phyloP scores from a whole-genome alignment of 2,113 vertebrate genomes.

The Myotis lucifugus region DNA sequence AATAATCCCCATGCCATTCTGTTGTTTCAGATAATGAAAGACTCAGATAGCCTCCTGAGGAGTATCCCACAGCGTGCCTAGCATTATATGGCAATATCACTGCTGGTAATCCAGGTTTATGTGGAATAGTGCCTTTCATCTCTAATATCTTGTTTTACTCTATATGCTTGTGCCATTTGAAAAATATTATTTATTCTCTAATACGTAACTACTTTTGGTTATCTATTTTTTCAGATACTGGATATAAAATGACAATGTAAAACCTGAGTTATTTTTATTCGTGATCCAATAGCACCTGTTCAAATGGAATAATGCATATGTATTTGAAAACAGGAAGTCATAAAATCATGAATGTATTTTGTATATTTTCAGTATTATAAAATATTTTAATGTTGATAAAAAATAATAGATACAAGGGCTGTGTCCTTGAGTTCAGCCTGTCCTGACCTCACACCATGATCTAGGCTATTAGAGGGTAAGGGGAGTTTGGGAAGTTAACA shows the following conservation, averaged over 20 bases:
- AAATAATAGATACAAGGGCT: background rate
- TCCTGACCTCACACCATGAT: background rate
- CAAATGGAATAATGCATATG: background rate
- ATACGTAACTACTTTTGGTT: background rate
- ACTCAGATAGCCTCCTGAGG: background rate
- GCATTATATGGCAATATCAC: background rate
- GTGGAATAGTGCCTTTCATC: background rate
- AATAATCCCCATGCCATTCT: background rate
- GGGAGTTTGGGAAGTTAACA: background rate
- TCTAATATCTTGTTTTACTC: background rate
- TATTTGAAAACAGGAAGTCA: background rate
- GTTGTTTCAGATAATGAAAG: slow-evolving; percentile 12
- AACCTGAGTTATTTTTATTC: background rate
- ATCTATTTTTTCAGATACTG: background rate
- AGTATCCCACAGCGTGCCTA: background rate
- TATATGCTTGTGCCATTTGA: background rate
- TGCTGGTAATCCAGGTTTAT: background rate
- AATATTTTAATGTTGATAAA: slow-evolving; percentile 3
- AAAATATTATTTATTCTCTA: background rate
- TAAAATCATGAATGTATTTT: background rate
- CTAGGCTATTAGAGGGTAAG: background rate
- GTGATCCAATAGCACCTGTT: background rate
- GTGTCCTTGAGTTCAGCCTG: background rate
- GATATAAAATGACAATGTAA: background rate
- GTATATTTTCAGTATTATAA: background rate